A percentile compares a stretch with the other conserved stretches of the same genome.
Evolutionary conservation across 2,113 vertebrate species (phyloP).

Genomic region (Platysteira castanea): DNA sequence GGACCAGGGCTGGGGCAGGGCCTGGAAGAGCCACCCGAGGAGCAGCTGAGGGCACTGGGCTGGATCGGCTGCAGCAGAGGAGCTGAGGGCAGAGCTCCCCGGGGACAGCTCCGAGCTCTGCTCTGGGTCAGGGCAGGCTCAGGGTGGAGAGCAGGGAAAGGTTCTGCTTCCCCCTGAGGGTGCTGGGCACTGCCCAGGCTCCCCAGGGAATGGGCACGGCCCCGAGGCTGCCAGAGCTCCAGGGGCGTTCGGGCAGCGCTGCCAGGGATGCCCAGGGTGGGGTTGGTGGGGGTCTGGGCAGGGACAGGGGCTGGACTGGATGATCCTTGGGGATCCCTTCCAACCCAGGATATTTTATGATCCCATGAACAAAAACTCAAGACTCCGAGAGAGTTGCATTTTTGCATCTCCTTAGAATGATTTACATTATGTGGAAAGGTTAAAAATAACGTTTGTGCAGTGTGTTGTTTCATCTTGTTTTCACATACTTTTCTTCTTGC

Average conservation of each 20-base stretch:
- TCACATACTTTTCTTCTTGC: background rate
- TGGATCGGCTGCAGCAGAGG: background rate
- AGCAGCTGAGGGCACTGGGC: background rate
- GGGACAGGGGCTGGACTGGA: background rate
- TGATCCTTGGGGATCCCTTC: background rate
- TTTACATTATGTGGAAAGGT: background rate
- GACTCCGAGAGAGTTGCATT: background rate
- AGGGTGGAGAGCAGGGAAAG: rapidly evolving
- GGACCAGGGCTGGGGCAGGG: background rate
- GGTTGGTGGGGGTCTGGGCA: background rate
- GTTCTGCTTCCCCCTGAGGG: background rate
- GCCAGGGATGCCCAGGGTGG: background rate
- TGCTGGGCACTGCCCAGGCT: background rate
- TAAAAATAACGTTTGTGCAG: background rate
- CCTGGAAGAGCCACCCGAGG: background rate
- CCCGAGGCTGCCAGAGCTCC: background rate
- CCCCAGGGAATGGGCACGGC: background rate
- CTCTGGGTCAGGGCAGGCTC: background rate
- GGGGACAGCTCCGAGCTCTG: background rate
- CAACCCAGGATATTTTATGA: background rate
- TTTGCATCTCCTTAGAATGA: background rate
- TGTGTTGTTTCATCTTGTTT: background rate
- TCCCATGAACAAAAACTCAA: background rate
- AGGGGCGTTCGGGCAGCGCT: background rate
- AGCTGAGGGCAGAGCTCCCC: background rate